Base-by-base conservation (phyloP, 1,140 invertebrate species). In the Drosophila micromelanica region DNA sequence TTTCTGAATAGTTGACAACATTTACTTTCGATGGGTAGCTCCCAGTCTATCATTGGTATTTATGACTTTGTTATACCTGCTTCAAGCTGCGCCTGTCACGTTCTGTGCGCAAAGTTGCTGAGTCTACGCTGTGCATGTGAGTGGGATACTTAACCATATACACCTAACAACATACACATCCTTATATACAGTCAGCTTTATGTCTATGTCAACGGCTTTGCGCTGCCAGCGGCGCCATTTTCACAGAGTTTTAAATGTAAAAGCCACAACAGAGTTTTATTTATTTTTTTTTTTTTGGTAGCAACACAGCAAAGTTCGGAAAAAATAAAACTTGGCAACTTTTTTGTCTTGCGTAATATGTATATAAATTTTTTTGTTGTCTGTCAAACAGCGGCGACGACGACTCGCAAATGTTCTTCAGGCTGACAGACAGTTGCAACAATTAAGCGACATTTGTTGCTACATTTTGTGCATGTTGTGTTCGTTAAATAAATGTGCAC, bases 371-470 rank as follows among this genome's bases (percentile, higher is more conserved):
- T 54, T 17, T 30, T 30, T 38, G 45, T 20, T 43, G 13, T 20
- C 46, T 74, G 54, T 52, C 42, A 15, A 13, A 3, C 17, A 30
- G 11, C 15, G 23, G 17, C 56, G 45, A 40, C 40, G 4, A 42
- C 56, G 42, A 15, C 17, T 55, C 30, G 40, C 68, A 80, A 80
- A 80, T 81, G 73, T 77, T 81, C 46, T 73, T 59, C 69, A 65
- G 72, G 52, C 63, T 80, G 60, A 74, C 78, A 77, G 65, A 78
- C 76, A 78, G 79, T 74, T 81, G 64, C 74, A 81, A 81, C 64
- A 81, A 80, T 76, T 76, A 73, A 75, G 76, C 72, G 77, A 75
- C 77, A 79, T 69, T 79, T 80, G 71, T 68, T 74, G 77, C 43
- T 57, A 76, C 75, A 73, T 68, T 43, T 76, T 73, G 61, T 45